Evolutionary conservation across 2,797 vertebrate species (phyloP).

Genomic region (Scyliorhinus canicula): DNA sequence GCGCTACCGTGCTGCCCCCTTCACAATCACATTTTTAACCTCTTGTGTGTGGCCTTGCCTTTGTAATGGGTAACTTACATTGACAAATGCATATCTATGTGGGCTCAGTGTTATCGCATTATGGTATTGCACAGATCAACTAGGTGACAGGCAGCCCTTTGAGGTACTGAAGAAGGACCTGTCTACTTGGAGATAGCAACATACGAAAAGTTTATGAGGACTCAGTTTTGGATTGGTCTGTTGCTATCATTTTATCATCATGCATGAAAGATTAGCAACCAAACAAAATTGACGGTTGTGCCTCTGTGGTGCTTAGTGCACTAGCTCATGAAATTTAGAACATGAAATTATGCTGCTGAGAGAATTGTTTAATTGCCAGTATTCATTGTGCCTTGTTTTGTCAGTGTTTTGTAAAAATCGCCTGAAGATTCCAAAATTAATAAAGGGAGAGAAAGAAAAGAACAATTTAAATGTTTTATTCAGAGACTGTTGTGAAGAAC

Average conservation of each 20-base stretch:
- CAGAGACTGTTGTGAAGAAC: background rate
- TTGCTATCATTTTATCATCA: background rate
- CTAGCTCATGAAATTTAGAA: background rate
- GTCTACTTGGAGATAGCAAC: background rate
- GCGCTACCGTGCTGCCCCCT: too few species aligned
- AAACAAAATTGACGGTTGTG: background rate
- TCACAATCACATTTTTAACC: background rate
- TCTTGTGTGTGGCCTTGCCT: background rate
- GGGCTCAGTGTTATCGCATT: background rate
- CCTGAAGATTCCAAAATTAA: background rate
- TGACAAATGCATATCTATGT: background rate
- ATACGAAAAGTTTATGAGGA: background rate
- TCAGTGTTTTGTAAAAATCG: background rate
- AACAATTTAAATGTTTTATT: background rate
- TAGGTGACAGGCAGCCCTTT: background rate
- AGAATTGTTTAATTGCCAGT: background rate
- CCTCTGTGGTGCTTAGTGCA: background rate
- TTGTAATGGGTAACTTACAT: background rate
- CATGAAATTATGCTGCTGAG: background rate
- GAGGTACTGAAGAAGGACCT: background rate
- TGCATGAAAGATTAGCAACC: background rate
- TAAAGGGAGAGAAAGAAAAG: background rate
- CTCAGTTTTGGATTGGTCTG: background rate
- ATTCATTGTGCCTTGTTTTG: background rate
- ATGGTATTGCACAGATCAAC: background rate